A percentile compares a stretch with the other conserved stretches of the same genome.
phyloP scores from a whole-genome alignment of 2,888 invertebrate species.

The Himalopsyche japonica region DNA sequence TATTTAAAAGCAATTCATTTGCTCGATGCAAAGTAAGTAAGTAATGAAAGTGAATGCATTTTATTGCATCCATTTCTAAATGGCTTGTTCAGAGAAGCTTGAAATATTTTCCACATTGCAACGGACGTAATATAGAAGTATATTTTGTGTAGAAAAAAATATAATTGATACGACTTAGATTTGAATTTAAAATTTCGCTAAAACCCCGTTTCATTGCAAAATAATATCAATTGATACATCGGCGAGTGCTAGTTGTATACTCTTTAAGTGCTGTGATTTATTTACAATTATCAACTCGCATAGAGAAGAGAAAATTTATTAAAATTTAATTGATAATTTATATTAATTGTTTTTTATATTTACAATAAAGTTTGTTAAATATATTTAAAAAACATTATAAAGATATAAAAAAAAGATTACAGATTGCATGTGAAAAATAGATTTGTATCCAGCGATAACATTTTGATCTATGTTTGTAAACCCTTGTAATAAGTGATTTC shows the following conservation, averaged over 20 bases:
- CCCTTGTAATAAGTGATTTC: no score
- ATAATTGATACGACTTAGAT: neutral
- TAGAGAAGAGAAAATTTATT: no score
- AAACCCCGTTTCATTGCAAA: neutral
- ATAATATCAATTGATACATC: neutral
- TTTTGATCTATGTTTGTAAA: no score
- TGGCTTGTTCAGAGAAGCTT: neutral
- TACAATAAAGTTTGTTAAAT: no score
- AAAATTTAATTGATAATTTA: no score
- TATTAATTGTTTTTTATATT: no score
- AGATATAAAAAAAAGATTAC: no score
- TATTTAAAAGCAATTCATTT: neutral
- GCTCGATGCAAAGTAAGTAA: neutral
- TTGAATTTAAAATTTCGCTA: neutral
- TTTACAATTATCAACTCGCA: no score
- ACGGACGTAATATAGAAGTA: neutral
- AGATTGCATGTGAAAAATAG: no score
- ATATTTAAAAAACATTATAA: no score
- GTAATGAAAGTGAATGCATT: neutral
- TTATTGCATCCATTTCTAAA: neutral
- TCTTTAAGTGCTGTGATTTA: no score
- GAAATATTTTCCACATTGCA: neutral
- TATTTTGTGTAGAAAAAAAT: neutral
- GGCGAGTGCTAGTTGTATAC: neutral
- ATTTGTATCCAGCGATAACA: no score